A percentile compares a stretch with the other conserved stretches of the same genome.
Evolutionary conservation across 2,113 vertebrate species (phyloP).

Genomic region (Cryptotis parvus): DNA sequence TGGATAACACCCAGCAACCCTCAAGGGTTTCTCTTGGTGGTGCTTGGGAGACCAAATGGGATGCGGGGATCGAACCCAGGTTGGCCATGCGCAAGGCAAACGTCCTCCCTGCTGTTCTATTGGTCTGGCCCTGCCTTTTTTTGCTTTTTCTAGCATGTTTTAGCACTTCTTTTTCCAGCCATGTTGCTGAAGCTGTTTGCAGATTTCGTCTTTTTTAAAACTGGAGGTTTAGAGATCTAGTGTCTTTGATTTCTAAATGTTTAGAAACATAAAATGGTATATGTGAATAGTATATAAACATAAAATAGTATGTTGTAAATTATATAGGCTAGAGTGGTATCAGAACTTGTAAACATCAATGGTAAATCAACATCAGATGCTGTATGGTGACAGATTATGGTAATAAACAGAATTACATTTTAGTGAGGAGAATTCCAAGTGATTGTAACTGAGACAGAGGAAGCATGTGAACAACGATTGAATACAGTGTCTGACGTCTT

Average conservation of each 20-base stretch:
- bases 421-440: background rate
- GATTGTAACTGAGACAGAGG: conserved; percentile 10
- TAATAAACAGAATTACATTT: background rate
- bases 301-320: conserved; percentile 16
- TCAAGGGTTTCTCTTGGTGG: too few species aligned
- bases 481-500: too few species aligned
- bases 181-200: background rate
- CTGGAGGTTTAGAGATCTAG: background rate
- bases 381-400: background rate
- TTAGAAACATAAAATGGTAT: conserved; percentile 9
- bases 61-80: too few species aligned
- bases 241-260: background rate
- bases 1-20: too few species aligned
- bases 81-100: too few species aligned
- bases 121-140: too few species aligned
- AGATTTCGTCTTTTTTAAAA: conserved; percentile 6
- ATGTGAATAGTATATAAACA: too few species aligned
- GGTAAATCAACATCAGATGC: background rate
- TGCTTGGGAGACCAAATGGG: too few species aligned
- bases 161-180: background rate
- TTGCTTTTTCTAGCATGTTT: background rate
- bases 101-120: too few species aligned
- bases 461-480: too few species aligned
- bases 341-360: background rate
- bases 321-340: background rate